Evolutionary conservation across 2,797 vertebrate genomes (phyloP).

Genomic region (Gymnothorax reevesii): DNA sequence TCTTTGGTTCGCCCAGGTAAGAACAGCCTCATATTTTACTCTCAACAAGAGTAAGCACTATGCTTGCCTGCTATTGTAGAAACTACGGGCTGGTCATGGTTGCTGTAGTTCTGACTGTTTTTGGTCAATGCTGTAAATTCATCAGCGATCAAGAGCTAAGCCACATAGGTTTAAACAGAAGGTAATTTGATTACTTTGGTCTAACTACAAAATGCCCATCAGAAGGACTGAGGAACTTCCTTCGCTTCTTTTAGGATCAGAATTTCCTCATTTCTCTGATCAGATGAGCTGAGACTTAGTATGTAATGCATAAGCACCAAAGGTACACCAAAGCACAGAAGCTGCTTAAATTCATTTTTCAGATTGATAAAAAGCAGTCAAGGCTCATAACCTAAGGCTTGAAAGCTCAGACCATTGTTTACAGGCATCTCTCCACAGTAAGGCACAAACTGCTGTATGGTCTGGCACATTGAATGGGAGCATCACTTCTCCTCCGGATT

Average conservation of each 20-base stretch:
- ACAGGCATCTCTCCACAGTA: not conserved
- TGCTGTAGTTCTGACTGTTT: not conserved
- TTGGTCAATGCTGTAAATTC: not conserved
- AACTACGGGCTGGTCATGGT: not conserved
- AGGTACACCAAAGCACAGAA: not conserved
- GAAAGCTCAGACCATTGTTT: not conserved
- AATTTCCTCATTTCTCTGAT: not conserved
- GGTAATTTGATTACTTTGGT: not conserved
- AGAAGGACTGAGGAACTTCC: not conserved
- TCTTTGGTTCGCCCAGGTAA: not conserved
- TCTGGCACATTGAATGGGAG: constrained; percentile 17
- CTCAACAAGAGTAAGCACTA: not conserved
- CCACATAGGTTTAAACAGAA: not conserved
- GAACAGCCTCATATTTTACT: not conserved
- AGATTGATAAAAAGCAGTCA: not conserved
- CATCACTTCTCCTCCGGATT: constrained; percentile 15
- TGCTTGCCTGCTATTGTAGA: not conserved
- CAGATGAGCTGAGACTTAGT: not conserved
- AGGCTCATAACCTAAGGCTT: not conserved
- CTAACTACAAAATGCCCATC: not conserved
- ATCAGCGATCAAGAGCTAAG: not conserved
- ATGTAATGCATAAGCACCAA: not conserved
- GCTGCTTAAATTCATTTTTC: not conserved
- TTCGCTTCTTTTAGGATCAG: not conserved
- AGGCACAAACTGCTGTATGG: not conserved